These are phyloP conservation scores for Propsilocerus akamusi DNA, from an alignment of 1,140 invertebrate genomes.

Conservation along the genomic window DNA sequence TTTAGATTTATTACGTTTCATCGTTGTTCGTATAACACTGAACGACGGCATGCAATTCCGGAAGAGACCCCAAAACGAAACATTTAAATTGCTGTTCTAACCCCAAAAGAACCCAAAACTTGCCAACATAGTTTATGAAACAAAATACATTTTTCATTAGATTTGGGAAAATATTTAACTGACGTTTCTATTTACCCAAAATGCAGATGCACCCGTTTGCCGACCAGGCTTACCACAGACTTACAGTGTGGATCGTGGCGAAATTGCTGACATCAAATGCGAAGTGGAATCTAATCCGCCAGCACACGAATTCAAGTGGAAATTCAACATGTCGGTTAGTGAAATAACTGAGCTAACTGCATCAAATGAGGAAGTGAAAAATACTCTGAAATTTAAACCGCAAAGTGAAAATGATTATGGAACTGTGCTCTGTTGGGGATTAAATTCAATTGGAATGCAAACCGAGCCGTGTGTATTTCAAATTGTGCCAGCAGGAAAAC, in stretches of 20 bases:
- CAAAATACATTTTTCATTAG: too few species aligned
- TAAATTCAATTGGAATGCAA: slow-evolving; percentile 44
- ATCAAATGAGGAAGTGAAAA: slow-evolving; percentile 29
- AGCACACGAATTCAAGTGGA: slow-evolving; percentile 42
- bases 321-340: slow-evolving; percentile 44
- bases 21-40: too few species aligned
- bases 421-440: slow-evolving; percentile 46
- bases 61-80: too few species aligned
- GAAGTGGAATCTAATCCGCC: slow-evolving; percentile 51
- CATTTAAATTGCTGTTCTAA: too few species aligned
- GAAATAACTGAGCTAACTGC: slow-evolving; percentile 38
- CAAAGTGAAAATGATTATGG: slow-evolving; percentile 41
- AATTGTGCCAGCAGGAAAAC: slow-evolving; percentile 54
- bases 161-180: too few species aligned
- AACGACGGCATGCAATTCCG: too few species aligned
- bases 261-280: slow-evolving; percentile 39
- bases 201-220: slow-evolving; percentile 43
- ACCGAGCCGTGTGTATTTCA: slow-evolving; percentile 47
- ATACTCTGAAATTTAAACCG: slow-evolving; percentile 26
- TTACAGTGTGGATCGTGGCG: slow-evolving; percentile 43
- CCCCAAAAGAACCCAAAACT: too few species aligned
- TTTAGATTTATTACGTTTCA: too few species aligned
- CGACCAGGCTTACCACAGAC: slow-evolving; percentile 37
- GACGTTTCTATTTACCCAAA: background rate
- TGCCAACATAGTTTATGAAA: too few species aligned